Percentiles rank a stretch among this genome's conserved stretches.
These are phyloP conservation scores for Toxotes jaculatrix DNA, from an alignment of 2,113 vertebrate genomes.

Conservation along the genomic window DNA sequence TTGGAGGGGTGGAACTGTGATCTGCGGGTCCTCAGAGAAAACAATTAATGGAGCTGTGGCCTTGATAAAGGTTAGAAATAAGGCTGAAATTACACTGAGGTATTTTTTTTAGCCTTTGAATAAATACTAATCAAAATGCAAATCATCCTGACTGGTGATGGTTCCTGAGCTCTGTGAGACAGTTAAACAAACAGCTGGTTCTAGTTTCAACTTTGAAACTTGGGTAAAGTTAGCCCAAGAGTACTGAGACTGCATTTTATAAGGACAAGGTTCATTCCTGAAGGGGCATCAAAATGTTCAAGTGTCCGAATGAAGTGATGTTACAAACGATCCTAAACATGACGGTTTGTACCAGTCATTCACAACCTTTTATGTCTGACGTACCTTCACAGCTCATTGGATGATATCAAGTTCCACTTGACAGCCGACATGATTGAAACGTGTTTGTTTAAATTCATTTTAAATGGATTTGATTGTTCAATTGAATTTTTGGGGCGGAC, in stretches of 20 bases:
- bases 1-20: conserved; percentile 20
- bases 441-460: too few species aligned
- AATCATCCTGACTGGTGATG: conserved; percentile 7
- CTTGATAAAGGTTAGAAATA: conserved; percentile 32
- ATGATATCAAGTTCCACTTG: not conserved
- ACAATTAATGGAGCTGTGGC: conserved; percentile 23
- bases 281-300: not conserved
- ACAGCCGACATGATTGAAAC: not conserved
- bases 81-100: conserved; percentile 12
- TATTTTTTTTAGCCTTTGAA: conserved; percentile 21
- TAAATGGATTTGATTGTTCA: too few species aligned
- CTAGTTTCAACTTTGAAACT: not conserved
- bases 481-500: too few species aligned
- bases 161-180: conserved; percentile 39
- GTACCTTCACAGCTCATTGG: not conserved
- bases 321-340: not conserved
- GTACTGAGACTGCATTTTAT: not conserved
- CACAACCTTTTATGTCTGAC: not conserved
- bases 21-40: conserved; percentile 27
- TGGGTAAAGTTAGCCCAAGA: not conserved
- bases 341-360: not conserved
- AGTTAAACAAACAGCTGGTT: conserved; percentile 13
- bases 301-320: not conserved
- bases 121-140: conserved; percentile 34
- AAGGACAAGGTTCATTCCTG: not conserved